Conservation (phyloP, 2,113 vertebrate genomes). For the Polypterus bichir region DNA sequence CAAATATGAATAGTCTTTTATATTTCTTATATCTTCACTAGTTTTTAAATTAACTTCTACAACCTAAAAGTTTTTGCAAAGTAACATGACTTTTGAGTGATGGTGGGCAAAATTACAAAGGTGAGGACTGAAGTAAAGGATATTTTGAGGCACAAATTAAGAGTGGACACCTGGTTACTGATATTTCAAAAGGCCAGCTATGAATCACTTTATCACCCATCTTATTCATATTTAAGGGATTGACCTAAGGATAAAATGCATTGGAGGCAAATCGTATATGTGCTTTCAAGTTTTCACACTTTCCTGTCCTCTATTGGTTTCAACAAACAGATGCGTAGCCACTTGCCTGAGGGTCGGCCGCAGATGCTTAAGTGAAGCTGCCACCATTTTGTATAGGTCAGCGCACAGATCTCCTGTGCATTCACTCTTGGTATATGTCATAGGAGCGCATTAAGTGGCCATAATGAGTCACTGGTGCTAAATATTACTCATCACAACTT, state of each 20-base stretch:
- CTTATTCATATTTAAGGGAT: slow-evolving; percentile 7
- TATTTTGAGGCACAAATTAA: neutral
- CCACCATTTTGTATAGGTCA: slow-evolving; percentile 5
- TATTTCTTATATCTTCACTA: no score
- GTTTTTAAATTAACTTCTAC: no score
- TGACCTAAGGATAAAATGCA: slow-evolving; percentile 8
- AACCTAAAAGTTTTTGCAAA: no score
- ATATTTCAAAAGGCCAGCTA: slow-evolving; percentile 26
- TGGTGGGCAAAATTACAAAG: neutral
- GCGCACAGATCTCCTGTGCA: slow-evolving; percentile 10
- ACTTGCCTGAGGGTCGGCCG: slow-evolving; percentile 11
- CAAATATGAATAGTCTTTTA: no score
- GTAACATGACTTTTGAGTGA: no score
- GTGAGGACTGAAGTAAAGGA: neutral
- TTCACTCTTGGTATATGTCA: slow-evolving; percentile 14
- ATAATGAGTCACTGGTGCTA: slow-evolving; percentile 29
- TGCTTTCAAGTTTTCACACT: neutral
- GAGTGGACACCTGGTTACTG: slow-evolving; percentile 13
- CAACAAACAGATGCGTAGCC: slow-evolving; percentile 7
- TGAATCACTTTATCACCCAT: slow-evolving; percentile 24
- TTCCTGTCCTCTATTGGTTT: slow-evolving; percentile 12
- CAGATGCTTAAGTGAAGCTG: neutral
- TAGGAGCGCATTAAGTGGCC: slow-evolving; percentile 6
- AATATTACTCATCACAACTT: slow-evolving; percentile 5
- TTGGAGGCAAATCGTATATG: neutral